phyloP scores from a whole-genome alignment of 2,888 invertebrate species.

The Phlogophora meticulosa region DNA sequence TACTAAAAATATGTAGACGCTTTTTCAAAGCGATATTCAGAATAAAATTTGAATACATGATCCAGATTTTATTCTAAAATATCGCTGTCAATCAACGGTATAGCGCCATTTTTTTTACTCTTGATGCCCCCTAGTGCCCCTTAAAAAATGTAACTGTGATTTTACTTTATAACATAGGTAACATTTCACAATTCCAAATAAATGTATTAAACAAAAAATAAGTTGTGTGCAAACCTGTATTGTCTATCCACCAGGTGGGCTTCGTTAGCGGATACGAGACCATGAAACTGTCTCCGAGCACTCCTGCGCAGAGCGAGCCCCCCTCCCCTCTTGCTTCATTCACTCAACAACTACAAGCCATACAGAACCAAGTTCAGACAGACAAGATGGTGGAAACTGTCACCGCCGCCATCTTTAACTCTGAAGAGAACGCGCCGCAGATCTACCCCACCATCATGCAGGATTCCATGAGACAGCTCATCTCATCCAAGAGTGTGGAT shows the following conservation, averaged over 20 bases:
- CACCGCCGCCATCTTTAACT: conserved; percentile 89
- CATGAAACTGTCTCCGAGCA: conserved; percentile 90
- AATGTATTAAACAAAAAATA: too few species aligned
- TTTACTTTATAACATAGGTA: too few species aligned
- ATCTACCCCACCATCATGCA: conserved; percentile 81
- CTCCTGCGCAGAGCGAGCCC: conserved; percentile 77
- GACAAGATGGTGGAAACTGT: conserved; percentile 90
- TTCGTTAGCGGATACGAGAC: conserved; percentile 86
- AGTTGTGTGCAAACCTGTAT: neutral
- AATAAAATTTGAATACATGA: too few species aligned
- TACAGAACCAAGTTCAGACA: conserved; percentile 88
- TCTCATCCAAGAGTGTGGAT: conserved; percentile 76
- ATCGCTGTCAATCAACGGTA: too few species aligned
- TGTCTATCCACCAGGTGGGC: conserved; percentile 69
- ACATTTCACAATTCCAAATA: too few species aligned
- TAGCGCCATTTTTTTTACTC: too few species aligned
- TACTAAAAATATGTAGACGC: too few species aligned
- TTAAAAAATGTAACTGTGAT: too few species aligned
- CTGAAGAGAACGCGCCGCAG: conserved; percentile 79
- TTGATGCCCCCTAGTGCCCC: too few species aligned
- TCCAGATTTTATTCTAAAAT: neutral
- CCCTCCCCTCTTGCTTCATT: conserved; percentile 85
- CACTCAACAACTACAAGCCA: conserved; percentile 87
- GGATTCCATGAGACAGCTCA: conserved; percentile 76
- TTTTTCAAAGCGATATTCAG: too few species aligned